phyloP scores from a whole-genome alignment of 2,888 invertebrate genomes.

The Metellina segmentata region DNA sequence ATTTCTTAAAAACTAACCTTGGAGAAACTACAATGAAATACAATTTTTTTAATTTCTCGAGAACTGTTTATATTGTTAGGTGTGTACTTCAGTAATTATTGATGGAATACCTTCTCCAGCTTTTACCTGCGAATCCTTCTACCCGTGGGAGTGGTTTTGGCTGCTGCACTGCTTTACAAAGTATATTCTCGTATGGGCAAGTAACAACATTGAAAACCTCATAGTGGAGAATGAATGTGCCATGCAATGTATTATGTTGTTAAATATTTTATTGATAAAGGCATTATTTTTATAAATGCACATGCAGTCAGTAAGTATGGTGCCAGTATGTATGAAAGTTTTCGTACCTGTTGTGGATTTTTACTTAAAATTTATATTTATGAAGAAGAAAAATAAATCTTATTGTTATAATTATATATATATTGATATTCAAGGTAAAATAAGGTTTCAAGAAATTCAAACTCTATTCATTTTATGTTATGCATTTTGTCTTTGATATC shows the following conservation, averaged over 20 bases:
- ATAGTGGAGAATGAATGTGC: background rate
- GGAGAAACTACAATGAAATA: background rate
- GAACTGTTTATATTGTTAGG: slow-evolving; percentile 62
- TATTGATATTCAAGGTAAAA: too few species aligned
- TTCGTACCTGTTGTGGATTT: too few species aligned
- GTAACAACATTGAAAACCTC: background rate
- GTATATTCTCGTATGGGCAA: slow-evolving; percentile 33
- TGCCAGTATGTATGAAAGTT: background rate
- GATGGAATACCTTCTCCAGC: slow-evolving; percentile 60
- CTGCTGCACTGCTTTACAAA: slow-evolving; percentile 36
- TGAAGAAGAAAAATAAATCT: too few species aligned
- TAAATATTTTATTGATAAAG: background rate
- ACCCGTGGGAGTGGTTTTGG: slow-evolving; percentile 50
- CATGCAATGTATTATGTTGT: slow-evolving; percentile 13
- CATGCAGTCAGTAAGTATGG: background rate
- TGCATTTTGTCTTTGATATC: too few species aligned
- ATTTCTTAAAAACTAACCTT: background rate
- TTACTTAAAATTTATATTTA: too few species aligned
- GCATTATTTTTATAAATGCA: background rate
- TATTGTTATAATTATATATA: too few species aligned
- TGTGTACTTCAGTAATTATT: slow-evolving; percentile 69
- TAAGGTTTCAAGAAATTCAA: too few species aligned
- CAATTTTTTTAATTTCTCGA: background rate
- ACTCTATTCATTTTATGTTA: too few species aligned
- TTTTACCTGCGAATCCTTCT: slow-evolving; percentile 33